phyloP scores from a whole-genome alignment of 2,113 vertebrate genomes.

The Hystrix brachyura region DNA sequence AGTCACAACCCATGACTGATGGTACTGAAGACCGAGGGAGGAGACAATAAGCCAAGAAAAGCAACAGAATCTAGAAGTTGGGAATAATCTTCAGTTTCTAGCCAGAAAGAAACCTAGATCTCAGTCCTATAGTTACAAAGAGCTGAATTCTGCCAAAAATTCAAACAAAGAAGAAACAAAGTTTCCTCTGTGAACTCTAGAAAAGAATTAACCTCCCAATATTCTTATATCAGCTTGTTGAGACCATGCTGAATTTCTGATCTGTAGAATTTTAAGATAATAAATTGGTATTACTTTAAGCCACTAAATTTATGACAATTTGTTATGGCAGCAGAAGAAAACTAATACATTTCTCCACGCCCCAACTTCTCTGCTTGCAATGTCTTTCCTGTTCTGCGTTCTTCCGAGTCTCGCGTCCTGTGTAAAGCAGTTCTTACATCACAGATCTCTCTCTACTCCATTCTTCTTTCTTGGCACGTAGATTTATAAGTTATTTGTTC shows the following conservation, averaged over 20 bases:
- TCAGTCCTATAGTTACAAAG: neutral
- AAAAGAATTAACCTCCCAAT: neutral
- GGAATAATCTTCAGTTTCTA: neutral
- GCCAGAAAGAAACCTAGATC: neutral
- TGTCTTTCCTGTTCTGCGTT: neutral
- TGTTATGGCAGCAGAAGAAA: neutral
- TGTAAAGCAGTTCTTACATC: neutral
- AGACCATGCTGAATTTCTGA: neutral
- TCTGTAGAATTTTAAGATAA: conserved; percentile 1
- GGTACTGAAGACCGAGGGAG: neutral
- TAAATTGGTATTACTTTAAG: neutral
- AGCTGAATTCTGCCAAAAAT: neutral
- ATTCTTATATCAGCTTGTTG: neutral
- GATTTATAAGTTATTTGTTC: neutral
- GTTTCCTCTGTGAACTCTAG: neutral
- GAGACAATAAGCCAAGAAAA: neutral
- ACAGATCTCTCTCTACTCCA: neutral
- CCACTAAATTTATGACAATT: neutral
- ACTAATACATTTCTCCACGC: neutral
- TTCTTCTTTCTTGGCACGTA: neutral
- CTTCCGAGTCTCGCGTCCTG: neutral
- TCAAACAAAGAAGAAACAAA: neutral
- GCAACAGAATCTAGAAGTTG: neutral
- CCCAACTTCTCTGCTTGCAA: neutral
- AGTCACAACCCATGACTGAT: neutral